Evolutionary conservation across 2,113 vertebrate species (phyloP), one percentile per base, ranked within the genome.

Genomic region (Triplophysa siluroides): DNA sequence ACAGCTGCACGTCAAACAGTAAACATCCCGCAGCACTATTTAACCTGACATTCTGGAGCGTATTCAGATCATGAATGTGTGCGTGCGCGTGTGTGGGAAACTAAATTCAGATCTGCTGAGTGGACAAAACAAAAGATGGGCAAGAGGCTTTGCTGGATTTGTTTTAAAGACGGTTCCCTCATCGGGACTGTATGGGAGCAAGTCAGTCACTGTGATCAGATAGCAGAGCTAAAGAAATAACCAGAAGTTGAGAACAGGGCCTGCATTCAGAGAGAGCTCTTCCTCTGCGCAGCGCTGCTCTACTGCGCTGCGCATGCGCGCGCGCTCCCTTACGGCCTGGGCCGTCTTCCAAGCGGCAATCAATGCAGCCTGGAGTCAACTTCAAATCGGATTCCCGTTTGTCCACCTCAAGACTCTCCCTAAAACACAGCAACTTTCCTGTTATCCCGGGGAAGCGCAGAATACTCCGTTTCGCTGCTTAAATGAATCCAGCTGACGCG

Each of bases 351-450:
- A 87, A 64, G 70, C 63, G 86, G 73, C 88, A 89, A 94, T 95
- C 94, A 87, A 92, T 94, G 89, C 87, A 86, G 88, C 85, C 78
- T 85, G 85, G 88, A 91, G 91, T 91, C 88, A 90, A 90, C 86
- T 80, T 87, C 50, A 7, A 89, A 83, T 75, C 88, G 80, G 85
- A 90, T 89, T 90, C 89, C 88, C 87, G 86, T 80, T 87, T 84
- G 83, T 74, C 89, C 81, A 72, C 16, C 68, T 58, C 50, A 61
- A 61, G n/a, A 61, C 33, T 11, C n/a, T 73, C n/a, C 33, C 29
- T 60, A 8, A 72, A 72, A 70, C 16, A 14, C 16, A 29, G 21
- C 38, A 61, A 73, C 71, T 73, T 41, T 23, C 50, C 8, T 8
- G 52, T 54, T 14, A 69, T 47, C 24, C 54, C n/a, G 50, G 54